These are phyloP conservation scores for Mellilla xanthometata DNA, from an alignment of 2,888 invertebrate genomes.

Conservation along the genomic window DNA sequence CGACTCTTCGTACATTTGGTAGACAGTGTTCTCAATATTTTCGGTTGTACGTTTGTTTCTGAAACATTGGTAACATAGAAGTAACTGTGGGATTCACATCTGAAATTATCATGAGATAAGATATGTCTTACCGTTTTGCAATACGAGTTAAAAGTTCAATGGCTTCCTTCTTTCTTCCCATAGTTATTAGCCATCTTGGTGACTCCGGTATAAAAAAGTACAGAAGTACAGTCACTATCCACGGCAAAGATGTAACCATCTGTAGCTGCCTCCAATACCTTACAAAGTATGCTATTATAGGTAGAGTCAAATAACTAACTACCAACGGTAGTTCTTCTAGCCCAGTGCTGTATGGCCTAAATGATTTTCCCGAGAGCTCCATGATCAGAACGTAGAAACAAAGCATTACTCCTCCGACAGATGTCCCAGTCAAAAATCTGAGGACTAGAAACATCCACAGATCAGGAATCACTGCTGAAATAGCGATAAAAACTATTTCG, in stretches of 20 bases:
- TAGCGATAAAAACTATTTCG: conserved; percentile 78
- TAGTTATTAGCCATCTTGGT: conserved; percentile 89
- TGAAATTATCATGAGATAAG: too few species aligned
- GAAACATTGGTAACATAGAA: conserved; percentile 29
- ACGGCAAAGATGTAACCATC: conserved; percentile 77
- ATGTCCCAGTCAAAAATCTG: conserved; percentile 82
- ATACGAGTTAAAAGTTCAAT: conserved; percentile 84
- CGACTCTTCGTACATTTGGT: conserved; percentile 39
- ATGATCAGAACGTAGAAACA: conserved; percentile 85
- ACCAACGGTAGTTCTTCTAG: conserved; percentile 81
- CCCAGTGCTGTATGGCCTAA: conserved; percentile 79
- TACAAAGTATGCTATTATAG: conserved; percentile 83
- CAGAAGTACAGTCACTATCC: conserved; percentile 80
- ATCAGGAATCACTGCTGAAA: conserved; percentile 80
- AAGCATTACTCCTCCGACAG: conserved; percentile 86
- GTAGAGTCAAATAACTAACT: conserved; percentile 77
- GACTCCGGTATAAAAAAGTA: conserved; percentile 90
- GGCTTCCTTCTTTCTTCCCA: conserved; percentile 84
- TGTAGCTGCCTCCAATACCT: conserved; percentile 84
- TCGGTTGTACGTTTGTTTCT: conserved; percentile 68
- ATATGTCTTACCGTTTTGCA: conserved; percentile 69
- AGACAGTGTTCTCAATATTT: conserved; percentile 55
- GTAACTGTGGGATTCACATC: too few species aligned
- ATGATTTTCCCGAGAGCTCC: conserved; percentile 82
- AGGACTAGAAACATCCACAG: conserved; percentile 83